These are phyloP conservation scores for Zeugodacus cucurbitae DNA, from an alignment of 1,140 invertebrate species.

Conservation along the genomic window DNA sequence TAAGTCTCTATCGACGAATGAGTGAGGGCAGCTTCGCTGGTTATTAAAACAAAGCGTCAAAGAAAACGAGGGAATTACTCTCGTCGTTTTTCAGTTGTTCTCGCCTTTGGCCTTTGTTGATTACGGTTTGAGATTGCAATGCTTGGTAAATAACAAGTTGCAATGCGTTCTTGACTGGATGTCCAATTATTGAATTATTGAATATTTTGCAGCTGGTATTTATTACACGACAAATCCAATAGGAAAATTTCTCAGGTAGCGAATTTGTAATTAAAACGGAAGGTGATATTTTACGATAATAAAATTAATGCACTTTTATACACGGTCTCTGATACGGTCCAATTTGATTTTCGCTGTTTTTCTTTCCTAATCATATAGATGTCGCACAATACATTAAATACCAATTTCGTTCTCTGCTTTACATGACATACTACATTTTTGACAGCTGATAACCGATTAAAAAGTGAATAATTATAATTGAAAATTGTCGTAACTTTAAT, in stretches of 20 bases:
- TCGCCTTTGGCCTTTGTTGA: not conserved
- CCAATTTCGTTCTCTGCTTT: not conserved
- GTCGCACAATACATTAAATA: not conserved
- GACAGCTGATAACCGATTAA: slow-evolving; percentile 17
- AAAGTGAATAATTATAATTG: not conserved
- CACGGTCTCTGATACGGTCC: not conserved
- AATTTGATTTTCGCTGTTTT: not conserved
- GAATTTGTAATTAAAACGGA: not conserved
- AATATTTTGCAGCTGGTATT: no score
- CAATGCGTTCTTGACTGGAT: not conserved
- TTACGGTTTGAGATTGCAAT: not conserved
- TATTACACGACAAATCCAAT: no score
- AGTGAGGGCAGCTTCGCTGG: not conserved
- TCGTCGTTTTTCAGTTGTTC: not conserved
- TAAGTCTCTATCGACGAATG: not conserved
- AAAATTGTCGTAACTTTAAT: slow-evolving; percentile 28
- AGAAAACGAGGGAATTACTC: not conserved
- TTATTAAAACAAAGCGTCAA: not conserved
- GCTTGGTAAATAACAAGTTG: not conserved
- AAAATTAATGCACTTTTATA: not conserved
- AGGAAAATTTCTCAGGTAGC: not conserved
- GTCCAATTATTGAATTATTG: not conserved
- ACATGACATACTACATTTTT: not conserved
- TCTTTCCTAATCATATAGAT: not conserved
- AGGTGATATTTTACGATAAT: not conserved